phyloP scores from a whole-genome alignment of 2,113 vertebrate genomes.

The Chaenogobius annularis region DNA sequence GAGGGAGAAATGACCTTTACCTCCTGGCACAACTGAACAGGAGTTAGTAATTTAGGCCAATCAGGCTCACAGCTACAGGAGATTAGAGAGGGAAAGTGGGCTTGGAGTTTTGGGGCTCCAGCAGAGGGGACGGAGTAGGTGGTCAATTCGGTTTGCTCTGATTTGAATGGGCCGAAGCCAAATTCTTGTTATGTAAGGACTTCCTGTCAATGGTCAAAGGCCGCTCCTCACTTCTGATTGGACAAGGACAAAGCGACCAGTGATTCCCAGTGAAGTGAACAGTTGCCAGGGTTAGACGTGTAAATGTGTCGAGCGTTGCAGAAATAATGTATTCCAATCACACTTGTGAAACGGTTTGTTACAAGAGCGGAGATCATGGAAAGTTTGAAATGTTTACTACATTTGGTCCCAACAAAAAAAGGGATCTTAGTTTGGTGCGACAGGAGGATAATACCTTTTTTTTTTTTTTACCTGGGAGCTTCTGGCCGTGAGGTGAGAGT shows the following conservation, averaged over 20 bases:
- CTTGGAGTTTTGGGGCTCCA: slow-evolving; percentile 13
- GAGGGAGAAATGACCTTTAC: slow-evolving; percentile 49
- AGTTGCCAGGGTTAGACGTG: no score
- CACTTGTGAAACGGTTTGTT: not conserved
- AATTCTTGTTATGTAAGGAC: slow-evolving; percentile 1
- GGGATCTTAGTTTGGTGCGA: no score
- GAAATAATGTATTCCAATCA: not conserved
- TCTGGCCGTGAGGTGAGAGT: no score
- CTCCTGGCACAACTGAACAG: slow-evolving; percentile 40
- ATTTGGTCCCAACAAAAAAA: no score
- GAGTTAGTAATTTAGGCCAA: slow-evolving; percentile 52
- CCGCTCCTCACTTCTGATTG: not conserved
- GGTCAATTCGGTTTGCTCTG: slow-evolving; percentile 6
- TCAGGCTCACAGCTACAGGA: slow-evolving; percentile 47
- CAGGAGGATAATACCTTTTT: no score
- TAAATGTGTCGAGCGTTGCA: not conserved
- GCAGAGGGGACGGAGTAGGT: not conserved
- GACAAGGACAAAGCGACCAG: not conserved
- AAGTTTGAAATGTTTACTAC: no score
- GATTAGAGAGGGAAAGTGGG: slow-evolving; percentile 37
- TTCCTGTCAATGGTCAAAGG: not conserved
- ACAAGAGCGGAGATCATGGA: no score
- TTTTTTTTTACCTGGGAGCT: no score
- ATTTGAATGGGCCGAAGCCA: not conserved
- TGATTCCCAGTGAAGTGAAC: slow-evolving; percentile 2